Conservation (phyloP, 64 coral and sea anemone species). For the Pocillopora damicornis region DNA sequence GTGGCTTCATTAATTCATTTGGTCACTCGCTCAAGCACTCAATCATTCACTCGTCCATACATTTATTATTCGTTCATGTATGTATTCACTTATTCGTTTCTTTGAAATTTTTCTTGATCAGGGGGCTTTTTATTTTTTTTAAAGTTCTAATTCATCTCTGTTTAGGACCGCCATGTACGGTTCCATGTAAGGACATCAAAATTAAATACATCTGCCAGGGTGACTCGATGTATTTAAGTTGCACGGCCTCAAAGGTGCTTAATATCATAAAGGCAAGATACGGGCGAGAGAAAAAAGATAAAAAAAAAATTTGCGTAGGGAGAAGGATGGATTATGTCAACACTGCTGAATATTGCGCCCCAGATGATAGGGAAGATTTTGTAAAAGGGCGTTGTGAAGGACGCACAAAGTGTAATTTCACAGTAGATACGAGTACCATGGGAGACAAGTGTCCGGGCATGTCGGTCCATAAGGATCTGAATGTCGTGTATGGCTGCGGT, state of each 20-base stretch:
- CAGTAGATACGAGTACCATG: neutral
- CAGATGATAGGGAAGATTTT: neutral
- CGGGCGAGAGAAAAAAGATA: neutral
- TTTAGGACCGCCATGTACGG: neutral
- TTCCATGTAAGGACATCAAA: neutral
- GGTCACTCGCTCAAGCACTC: too few relatives aligned
- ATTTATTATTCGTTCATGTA: too few relatives aligned
- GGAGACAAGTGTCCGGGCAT: neutral
- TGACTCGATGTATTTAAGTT: neutral
- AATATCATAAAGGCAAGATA: neutral
- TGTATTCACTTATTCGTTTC: too few relatives aligned
- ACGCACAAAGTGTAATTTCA: neutral
- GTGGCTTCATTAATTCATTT: too few relatives aligned
- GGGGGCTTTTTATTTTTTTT: too few relatives aligned
- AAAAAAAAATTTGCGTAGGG: too few relatives aligned
- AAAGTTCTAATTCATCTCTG: too few relatives aligned
- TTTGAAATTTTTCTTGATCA: too few relatives aligned
- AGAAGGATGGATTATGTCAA: neutral
- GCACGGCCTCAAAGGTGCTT: neutral
- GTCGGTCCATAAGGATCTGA: neutral
- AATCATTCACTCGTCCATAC: too few relatives aligned
- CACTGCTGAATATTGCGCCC: neutral
- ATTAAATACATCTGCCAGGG: neutral
- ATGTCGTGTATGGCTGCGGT: slow-evolving; percentile 1
- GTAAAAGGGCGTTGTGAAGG: neutral